Evolutionary conservation across 2,113 vertebrate species (phyloP), one percentile per base, ranked within the genome.

Genomic region (Atlantisia rogersi): DNA sequence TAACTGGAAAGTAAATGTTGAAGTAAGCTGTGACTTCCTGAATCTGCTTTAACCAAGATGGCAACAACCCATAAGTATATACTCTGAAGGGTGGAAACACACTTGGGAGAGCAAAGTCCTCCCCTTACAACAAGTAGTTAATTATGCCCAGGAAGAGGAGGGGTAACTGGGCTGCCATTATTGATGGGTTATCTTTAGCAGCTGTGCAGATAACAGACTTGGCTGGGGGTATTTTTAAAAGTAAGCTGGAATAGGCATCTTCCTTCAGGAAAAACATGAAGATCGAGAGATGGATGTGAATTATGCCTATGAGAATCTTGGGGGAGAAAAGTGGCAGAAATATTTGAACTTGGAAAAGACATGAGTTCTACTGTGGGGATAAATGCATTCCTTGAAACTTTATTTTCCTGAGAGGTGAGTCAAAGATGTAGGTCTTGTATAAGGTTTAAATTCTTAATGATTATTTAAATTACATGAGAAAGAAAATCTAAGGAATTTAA

Each of bases 271-370:
- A 59, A 59, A 32, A 59, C 10, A 3, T 4, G 5, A 32, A 75
- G 76, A 32, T 48, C 4, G 12, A 6, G 3, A 10, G 37, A 19
- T 46, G 7, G 5, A 0, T 16, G 2, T n/a, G 42, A 40, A 13
- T 69, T 73, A 20, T 52, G 4, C 10, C 5, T 15, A 2, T 32
- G 32, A 60, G 76, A 86, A 26, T 37, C 25, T 80, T 52, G 12
- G 5, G 10, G 12, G 31, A 17, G 18, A 46, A 31, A 80, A 42
- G 16, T 40, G 4, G 35, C 62, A 20, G 29, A 84, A 74, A 39
- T 52, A 9, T 3, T 56, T 4, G 8, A 56, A 75, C 26, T 48
- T 15, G 24, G 31, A 6, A 37, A 76, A 88, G 22, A 19, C 1
- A 3, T 0, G 2, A 46, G 6, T 29, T 88, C 18, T 6, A 1